Conservation (phyloP, 2,797 vertebrate species). For the Chiropotes sagulatus region DNA sequence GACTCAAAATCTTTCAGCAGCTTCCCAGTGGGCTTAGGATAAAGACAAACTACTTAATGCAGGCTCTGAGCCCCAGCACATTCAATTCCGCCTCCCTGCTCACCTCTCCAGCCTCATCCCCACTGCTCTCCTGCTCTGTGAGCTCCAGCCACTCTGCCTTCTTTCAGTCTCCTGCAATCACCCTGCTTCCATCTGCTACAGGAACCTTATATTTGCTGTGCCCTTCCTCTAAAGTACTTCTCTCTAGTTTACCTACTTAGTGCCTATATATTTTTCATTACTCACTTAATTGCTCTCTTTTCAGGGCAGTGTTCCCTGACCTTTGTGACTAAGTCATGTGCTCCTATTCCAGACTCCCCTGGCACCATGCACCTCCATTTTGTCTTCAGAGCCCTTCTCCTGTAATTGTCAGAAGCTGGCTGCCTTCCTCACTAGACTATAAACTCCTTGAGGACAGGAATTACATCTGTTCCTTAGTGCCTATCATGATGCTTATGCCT, state of each 20-base stretch:
- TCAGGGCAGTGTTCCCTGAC: neutral
- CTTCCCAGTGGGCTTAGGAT: neutral
- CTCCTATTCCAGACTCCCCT: neutral
- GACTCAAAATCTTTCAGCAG: slow-evolving; percentile 46
- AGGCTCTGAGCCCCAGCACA: neutral
- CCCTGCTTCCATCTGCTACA: neutral
- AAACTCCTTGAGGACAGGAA: neutral
- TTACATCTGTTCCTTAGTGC: neutral
- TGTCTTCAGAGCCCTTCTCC: neutral
- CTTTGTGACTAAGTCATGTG: neutral
- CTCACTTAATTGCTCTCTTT: neutral
- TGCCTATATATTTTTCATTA: neutral
- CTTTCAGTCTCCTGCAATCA: neutral
- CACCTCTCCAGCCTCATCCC: neutral
- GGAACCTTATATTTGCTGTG: neutral
- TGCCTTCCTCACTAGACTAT: neutral
- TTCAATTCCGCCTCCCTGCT: neutral
- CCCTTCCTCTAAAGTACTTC: neutral
- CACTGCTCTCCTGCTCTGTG: fast-evolving
- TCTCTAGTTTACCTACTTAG: neutral
- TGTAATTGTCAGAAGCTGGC: neutral
- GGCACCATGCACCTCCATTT: fast-evolving
- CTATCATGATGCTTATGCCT: neutral
- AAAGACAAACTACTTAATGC: slow-evolving; percentile 37
- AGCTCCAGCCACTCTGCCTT: neutral